Percentiles rank a stretch among this genome's conserved stretches.
phyloP scores from a whole-genome alignment of 2,113 vertebrate species.

The Chaetodon auriga region DNA sequence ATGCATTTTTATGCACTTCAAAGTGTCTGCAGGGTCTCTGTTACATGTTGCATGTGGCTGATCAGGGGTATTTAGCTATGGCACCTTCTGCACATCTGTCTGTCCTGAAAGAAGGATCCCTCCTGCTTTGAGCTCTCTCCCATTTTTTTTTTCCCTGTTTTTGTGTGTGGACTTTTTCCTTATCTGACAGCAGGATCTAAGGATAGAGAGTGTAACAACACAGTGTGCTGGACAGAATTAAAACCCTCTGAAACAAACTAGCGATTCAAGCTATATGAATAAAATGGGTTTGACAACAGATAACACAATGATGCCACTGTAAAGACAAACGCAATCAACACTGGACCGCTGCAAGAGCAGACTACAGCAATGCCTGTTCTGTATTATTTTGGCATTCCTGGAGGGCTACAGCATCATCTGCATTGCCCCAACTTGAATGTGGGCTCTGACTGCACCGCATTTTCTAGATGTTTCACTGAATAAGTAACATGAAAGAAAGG shows the following conservation, averaged over 20 bases:
- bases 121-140: neutral
- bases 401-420: neutral
- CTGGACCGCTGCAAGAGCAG: neutral
- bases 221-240: neutral
- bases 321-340: neutral
- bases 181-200: neutral
- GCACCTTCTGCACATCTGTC: neutral
- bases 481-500: slow-evolving; percentile 39
- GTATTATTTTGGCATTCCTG: slow-evolving; percentile 21
- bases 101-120: neutral
- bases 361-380: slow-evolving; percentile 1
- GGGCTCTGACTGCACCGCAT: neutral
- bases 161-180: slow-evolving; percentile 1
- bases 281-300: neutral
- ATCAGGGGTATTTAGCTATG: neutral
- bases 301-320: neutral
- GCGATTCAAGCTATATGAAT: neutral
- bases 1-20: neutral
- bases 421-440: slow-evolving; percentile 7
- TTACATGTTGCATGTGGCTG: neutral
- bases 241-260: slow-evolving; percentile 9
- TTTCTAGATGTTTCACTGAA: slow-evolving; percentile 25
- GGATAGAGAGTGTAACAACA: neutral
- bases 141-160: neutral
- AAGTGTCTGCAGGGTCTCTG: neutral